Percentiles rank a stretch among this genome's conserved stretches.
Conservation (phyloP, 1,140 invertebrate genomes). For the Papilio machaon region DNA sequence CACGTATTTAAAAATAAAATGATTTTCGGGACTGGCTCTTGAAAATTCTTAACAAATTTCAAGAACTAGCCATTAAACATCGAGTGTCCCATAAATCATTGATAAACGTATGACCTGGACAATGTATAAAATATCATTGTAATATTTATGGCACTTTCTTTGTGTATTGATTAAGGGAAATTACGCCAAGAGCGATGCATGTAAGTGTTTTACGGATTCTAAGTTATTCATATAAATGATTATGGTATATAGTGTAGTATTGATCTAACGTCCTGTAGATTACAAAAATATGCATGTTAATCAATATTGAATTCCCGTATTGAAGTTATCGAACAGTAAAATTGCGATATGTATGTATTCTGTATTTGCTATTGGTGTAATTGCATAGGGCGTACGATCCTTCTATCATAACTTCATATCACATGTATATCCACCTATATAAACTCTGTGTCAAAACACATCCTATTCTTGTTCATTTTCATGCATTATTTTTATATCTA, state of each 20-base stretch:
- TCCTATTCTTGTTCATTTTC: conserved; percentile 1
- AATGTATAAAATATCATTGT: not conserved
- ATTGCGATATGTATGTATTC: not conserved
- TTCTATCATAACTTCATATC: conserved; percentile 29
- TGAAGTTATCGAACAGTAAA: not conserved
- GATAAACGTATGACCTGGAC: not conserved
- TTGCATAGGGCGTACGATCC: conserved; percentile 17
- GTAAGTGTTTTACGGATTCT: not conserved
- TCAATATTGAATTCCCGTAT: not conserved
- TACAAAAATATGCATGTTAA: conserved; percentile 25
- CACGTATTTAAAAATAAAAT: not conserved
- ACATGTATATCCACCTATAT: not conserved
- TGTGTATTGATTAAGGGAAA: not conserved
- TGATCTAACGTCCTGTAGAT: conserved; percentile 30
- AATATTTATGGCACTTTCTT: not conserved
- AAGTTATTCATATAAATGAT: conserved; percentile 6
- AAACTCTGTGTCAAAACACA: not conserved
- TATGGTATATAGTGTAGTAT: conserved; percentile 26
- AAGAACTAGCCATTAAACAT: not conserved
- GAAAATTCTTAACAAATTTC: not conserved
- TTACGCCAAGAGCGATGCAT: not conserved
- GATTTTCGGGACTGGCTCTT: not conserved
- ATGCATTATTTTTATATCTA: not conserved
- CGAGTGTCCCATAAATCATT: not conserved
- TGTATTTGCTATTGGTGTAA: conserved; percentile 6